Evolutionary conservation across 92 coral and sea anemone species (phyloP).

Genomic region (Phenganax stokvisi): DNA sequence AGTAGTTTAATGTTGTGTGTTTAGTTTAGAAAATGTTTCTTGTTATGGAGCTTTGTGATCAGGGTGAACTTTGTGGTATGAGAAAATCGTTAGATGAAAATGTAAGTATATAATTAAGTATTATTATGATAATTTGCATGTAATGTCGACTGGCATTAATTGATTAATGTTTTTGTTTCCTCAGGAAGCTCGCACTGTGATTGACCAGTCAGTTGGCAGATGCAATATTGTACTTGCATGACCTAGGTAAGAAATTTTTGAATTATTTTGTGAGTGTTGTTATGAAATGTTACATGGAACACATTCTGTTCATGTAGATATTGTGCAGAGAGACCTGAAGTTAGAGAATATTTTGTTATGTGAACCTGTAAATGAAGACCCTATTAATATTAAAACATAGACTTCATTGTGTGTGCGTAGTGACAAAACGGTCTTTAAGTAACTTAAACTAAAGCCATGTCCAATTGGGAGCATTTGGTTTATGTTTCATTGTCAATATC

Average conservation of each 20-base stretch:
- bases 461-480: too few relatives aligned
- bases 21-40: conserved; percentile 78
- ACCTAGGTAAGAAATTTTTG: conserved; percentile 57
- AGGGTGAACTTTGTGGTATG: conserved; percentile 74
- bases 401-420: neutral
- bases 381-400: conserved; percentile 79
- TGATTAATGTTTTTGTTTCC: too few relatives aligned
- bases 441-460: too few relatives aligned
- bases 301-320: conserved; percentile 50
- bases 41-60: conserved; percentile 97
- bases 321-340: conserved; percentile 91
- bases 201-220: conserved; percentile 72
- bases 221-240: conserved; percentile 96
- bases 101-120: conserved; percentile 45
- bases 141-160: neutral
- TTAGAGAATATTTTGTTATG: conserved; percentile 93
- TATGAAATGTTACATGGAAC: neutral
- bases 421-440: too few relatives aligned
- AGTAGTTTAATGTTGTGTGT: neutral
- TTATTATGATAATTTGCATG: neutral
- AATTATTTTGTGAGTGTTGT: neutral
- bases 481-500: too few relatives aligned
- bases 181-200: conserved; percentile 93
- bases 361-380: conserved; percentile 81
- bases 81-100: conserved; percentile 73